Conservation (phyloP, 2,797 vertebrate genomes). For the Epinephelus coioides region DNA sequence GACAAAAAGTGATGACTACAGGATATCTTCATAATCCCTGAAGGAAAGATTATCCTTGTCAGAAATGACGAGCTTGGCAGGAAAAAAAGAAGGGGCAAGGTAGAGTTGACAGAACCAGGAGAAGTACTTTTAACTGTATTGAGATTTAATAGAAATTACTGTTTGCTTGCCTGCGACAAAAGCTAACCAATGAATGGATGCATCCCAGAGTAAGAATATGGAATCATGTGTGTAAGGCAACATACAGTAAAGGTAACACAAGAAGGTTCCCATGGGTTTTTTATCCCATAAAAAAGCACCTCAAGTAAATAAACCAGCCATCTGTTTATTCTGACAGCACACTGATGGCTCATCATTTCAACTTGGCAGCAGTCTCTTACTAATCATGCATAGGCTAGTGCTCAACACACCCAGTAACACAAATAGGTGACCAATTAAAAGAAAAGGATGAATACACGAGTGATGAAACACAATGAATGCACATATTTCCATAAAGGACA, state of each 20-base stretch:
- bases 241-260: slow-evolving; percentile 1
- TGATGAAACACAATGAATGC: too few species aligned
- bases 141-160: slow-evolving; percentile 50
- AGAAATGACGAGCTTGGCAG: slow-evolving; percentile 80
- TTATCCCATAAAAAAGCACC: too few species aligned
- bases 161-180: slow-evolving; percentile 12
- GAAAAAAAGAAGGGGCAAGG: slow-evolving; percentile 56
- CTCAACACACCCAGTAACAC: too few species aligned
- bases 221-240: slow-evolving; percentile 11
- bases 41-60: slow-evolving; percentile 84
- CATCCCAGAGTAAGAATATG: neutral
- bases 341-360: slow-evolving; percentile 25
- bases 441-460: too few species aligned
- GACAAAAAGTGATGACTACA: slow-evolving; percentile 86
- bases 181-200: slow-evolving; percentile 4
- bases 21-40: slow-evolving; percentile 86
- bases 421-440: too few species aligned
- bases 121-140: slow-evolving; percentile 57
- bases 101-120: slow-evolving; percentile 61
- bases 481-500: too few species aligned
- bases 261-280: too few species aligned
- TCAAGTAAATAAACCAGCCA: slow-evolving; percentile 9
- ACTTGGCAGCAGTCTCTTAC: neutral
- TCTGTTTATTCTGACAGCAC: slow-evolving; percentile 33
- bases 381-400: too few species aligned